A percentile compares a stretch with the other conserved stretches of the same genome.
Evolutionary conservation across 2,888 invertebrate genomes (phyloP).

Genomic region (Coelopa pilipes): DNA sequence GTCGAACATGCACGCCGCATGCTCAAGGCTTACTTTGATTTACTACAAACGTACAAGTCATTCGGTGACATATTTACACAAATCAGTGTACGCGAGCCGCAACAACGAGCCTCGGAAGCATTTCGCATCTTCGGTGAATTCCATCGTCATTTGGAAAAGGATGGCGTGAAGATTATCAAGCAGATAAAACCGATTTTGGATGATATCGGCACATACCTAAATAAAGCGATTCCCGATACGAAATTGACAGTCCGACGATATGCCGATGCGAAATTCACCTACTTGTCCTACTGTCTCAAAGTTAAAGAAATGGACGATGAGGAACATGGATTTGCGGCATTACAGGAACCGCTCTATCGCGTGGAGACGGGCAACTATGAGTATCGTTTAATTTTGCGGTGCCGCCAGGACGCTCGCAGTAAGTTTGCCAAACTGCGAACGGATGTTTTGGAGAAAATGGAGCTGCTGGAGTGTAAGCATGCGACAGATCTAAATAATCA

Average conservation of each 20-base stretch:
- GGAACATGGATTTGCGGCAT: conserved; percentile 89
- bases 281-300: conserved; percentile 97
- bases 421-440: conserved; percentile 85
- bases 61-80: conserved; percentile 95
- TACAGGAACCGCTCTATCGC: conserved; percentile 96
- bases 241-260: conserved; percentile 97
- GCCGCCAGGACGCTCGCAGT: conserved; percentile 92
- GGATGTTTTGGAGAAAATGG: conserved; percentile 96
- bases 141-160: conserved; percentile 90
- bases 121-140: conserved; percentile 95
- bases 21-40: conserved; percentile 86
- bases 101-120: conserved; percentile 93
- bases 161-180: conserved; percentile 89
- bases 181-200: conserved; percentile 91
- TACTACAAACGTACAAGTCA: conserved; percentile 87
- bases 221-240: conserved; percentile 98
- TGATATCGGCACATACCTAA: conserved; percentile 95
- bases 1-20: conserved; percentile 88
- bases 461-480: conserved; percentile 97
- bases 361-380: conserved; percentile 99
- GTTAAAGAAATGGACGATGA: conserved; percentile 99
- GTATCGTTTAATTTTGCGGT: conserved; percentile 93
- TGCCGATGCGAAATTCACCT: conserved; percentile 98
- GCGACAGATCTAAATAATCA: conserved; percentile 94
- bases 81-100: conserved; percentile 96